phyloP scores from a whole-genome alignment of 2,888 invertebrate species.

The Megaustenia siamemsis region DNA sequence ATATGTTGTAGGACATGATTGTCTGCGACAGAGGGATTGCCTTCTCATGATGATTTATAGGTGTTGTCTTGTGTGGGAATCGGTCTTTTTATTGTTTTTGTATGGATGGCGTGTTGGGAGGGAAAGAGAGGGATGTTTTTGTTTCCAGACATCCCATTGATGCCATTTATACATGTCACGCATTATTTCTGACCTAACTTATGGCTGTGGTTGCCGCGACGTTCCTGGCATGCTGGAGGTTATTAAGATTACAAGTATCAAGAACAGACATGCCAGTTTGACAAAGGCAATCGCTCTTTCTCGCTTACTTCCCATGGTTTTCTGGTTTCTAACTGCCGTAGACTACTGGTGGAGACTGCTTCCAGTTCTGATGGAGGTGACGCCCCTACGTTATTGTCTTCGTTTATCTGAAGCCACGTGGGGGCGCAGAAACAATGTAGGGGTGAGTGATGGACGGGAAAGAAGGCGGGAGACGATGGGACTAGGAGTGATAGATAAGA shows the following conservation, averaged over 20 bases:
- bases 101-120: too few species aligned
- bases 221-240: slow-evolving; percentile 3
- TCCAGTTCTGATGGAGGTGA: not conserved
- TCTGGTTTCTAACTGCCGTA: not conserved
- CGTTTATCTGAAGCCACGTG: not conserved
- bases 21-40: too few species aligned
- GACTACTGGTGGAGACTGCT: slow-evolving; percentile 7
- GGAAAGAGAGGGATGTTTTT: too few species aligned
- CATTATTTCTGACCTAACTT: slow-evolving; percentile 23
- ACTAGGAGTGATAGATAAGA: not conserved
- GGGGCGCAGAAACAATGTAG: slow-evolving; percentile 6
- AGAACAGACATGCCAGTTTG: slow-evolving; percentile 18
- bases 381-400: slow-evolving; percentile 1
- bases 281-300: slow-evolving; percentile 29
- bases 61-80: too few species aligned
- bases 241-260: slow-evolving; percentile 43
- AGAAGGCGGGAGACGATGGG: not conserved
- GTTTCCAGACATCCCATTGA: not conserved
- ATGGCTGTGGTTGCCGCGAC: not conserved
- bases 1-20: too few species aligned
- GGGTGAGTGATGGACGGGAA: not conserved
- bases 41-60: too few species aligned
- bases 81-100: too few species aligned
- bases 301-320: not conserved
- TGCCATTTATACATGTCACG: slow-evolving; percentile 9